Evolutionary conservation across 2,797 vertebrate species (phyloP).

Genomic region (Synaphobranchus kaupii): DNA sequence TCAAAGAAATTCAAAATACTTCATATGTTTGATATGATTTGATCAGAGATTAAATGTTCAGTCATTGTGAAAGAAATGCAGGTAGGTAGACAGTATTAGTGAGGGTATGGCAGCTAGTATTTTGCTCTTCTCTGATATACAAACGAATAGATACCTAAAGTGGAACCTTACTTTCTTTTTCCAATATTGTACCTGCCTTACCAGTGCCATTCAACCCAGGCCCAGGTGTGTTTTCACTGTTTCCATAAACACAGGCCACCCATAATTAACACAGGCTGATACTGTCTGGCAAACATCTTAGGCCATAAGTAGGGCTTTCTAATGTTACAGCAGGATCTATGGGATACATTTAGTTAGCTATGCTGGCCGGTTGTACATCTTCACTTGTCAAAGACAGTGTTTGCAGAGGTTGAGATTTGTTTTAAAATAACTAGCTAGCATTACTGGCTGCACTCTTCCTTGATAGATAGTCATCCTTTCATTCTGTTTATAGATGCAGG

Average conservation of each 20-base stretch:
- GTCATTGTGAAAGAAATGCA: background rate
- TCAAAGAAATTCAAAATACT: background rate
- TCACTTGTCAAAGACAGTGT: background rate
- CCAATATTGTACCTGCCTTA: background rate
- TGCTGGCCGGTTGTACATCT: background rate
- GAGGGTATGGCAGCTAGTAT: background rate
- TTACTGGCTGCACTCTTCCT: background rate
- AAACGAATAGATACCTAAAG: background rate
- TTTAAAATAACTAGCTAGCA: background rate
- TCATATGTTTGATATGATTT: background rate
- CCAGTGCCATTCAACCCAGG: background rate
- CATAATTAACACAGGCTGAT: background rate
- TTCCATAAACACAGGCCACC: background rate
- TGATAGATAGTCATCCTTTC: background rate
- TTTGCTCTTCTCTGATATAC: background rate
- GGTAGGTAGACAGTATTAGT: background rate
- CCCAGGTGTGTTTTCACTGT: background rate
- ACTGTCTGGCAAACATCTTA: background rate
- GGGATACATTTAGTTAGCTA: background rate
- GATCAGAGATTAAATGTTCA: background rate
- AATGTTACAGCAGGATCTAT: background rate
- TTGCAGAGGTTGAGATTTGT: background rate
- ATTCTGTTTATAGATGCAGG: background rate
- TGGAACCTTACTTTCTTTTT: background rate
- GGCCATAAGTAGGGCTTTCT: background rate